A percentile compares a stretch with the other conserved stretches of the same genome.
These are phyloP conservation scores for Bovichtus variegatus DNA, from an alignment of 2,797 vertebrate genomes.

Conservation along the genomic window DNA sequence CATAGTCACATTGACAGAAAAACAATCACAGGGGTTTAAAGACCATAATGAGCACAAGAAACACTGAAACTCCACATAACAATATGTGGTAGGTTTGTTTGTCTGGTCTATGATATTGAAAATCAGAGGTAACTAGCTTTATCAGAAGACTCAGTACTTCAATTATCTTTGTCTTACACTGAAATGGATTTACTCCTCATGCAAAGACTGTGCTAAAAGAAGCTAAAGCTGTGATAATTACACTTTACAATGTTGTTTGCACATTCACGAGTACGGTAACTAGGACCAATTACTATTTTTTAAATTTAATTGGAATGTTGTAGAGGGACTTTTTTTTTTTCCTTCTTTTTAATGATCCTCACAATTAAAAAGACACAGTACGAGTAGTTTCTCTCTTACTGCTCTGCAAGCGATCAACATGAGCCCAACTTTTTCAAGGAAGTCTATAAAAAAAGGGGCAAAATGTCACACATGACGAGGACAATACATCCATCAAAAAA, in stretches of 20 bases:
- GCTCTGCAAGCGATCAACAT: background rate
- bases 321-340: background rate
- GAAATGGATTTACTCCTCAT: background rate
- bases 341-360: background rate
- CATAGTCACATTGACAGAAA: background rate
- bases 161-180: background rate
- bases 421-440: background rate
- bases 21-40: background rate
- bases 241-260: background rate
- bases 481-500: conserved; percentile 3
- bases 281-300: background rate
- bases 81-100: conserved; percentile 7
- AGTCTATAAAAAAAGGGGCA: background rate
- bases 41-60: background rate
- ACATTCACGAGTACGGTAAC: background rate
- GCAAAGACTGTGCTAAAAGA: background rate
- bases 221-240: background rate
- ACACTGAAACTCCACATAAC: background rate
- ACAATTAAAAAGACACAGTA: background rate
- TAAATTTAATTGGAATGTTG: background rate
- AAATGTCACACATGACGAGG: background rate
- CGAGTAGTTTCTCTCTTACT: background rate
- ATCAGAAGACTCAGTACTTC: background rate
- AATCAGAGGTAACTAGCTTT: background rate
- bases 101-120: conserved; percentile 2